phyloP scores from a whole-genome alignment of 2,113 vertebrate species.

The Atractosteus spatula region DNA sequence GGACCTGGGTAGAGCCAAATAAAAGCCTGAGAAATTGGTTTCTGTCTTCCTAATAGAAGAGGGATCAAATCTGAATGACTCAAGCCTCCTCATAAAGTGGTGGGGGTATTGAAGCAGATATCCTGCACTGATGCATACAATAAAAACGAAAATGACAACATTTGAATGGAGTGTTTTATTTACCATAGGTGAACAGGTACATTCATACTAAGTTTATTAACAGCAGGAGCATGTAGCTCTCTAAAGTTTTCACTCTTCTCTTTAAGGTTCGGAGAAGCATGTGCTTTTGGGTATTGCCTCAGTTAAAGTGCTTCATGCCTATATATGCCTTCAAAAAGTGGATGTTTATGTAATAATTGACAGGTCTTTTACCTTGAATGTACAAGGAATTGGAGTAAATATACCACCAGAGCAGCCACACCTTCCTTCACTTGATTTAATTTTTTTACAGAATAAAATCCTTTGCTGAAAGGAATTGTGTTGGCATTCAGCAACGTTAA shows the following conservation, averaged over 20 bases:
- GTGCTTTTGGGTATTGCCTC: no score
- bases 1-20: slow-evolving; percentile 14
- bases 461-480: no score
- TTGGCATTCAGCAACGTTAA: no score
- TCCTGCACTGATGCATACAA: not conserved
- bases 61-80: slow-evolving; percentile 37
- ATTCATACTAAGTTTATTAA: not conserved
- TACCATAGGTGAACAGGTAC: slow-evolving; percentile 4
- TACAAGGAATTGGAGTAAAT: no score
- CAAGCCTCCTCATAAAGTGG: not conserved
- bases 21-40: slow-evolving; percentile 45
- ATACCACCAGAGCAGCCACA: no score
- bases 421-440: no score
- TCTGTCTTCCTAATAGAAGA: slow-evolving; percentile 46
- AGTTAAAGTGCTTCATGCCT: no score
- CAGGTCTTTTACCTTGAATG: no score
- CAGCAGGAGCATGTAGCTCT: not conserved
- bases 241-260: not conserved
- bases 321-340: no score
- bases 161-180: slow-evolving; percentile 10
- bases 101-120: not conserved
- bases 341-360: no score
- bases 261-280: no score
- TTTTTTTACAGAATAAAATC: no score
- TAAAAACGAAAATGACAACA: not conserved